Percentiles rank a stretch among this genome's conserved stretches.
Conservation (phyloP, 2,797 vertebrate species). For the Sebastes minor region DNA sequence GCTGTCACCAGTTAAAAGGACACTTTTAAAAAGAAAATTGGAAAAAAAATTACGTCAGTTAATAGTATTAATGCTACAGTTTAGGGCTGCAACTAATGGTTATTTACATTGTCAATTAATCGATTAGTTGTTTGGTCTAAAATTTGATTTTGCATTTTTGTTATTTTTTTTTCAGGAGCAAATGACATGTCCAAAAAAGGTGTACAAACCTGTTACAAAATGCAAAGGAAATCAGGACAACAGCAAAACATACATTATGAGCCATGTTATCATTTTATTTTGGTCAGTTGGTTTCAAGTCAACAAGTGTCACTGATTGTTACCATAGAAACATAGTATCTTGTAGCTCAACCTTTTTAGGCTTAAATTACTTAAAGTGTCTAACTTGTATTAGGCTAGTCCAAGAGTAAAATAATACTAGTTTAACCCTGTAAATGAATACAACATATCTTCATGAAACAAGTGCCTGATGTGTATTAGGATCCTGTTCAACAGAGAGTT, state of each 20-base stretch:
- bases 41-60: too few species aligned
- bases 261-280: neutral
- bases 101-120: too few species aligned
- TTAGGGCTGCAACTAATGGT: too few species aligned
- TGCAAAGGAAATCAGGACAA: neutral
- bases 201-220: neutral
- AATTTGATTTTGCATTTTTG: too few species aligned
- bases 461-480: conserved; percentile 13
- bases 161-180: too few species aligned
- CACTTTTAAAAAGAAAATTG: too few species aligned
- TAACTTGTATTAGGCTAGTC: neutral
- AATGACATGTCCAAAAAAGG: too few species aligned
- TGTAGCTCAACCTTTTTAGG: neutral
- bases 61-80: too few species aligned
- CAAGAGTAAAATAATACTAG: neutral
- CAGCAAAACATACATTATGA: neutral
- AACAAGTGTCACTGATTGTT: neutral
- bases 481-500: conserved; percentile 24
- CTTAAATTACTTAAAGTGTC: neutral
- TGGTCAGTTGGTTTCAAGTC: neutral
- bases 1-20: too few species aligned
- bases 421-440: neutral
- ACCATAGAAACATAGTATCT: neutral
- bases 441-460: neutral
- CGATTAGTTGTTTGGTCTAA: too few species aligned